Evolutionary conservation across 2,113 vertebrate species (phyloP).

Genomic region (Indicator maculatus): DNA sequence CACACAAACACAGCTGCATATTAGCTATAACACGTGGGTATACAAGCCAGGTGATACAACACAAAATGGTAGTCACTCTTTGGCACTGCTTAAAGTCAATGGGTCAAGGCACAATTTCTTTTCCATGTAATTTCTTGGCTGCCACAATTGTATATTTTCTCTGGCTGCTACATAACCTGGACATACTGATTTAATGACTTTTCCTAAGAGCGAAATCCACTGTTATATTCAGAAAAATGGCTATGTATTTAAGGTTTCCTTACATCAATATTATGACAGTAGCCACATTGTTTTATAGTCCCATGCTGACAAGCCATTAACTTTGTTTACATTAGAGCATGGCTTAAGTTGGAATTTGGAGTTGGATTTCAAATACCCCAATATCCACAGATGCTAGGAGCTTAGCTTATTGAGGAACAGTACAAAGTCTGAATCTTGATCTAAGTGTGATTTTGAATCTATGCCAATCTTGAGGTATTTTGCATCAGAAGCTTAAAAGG

Average conservation of each 20-base stretch:
- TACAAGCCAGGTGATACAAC: constrained; percentile 7
- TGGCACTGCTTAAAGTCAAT: not conserved
- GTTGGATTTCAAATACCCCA: constrained; percentile 60
- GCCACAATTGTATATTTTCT: constrained; percentile 58
- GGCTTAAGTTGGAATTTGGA: constrained; percentile 60
- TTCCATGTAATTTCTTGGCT: constrained; percentile 34
- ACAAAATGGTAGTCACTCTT: constrained; percentile 12
- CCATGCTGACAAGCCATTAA: constrained; percentile 67
- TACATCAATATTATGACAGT: constrained; percentile 70
- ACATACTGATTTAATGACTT: constrained; percentile 63
- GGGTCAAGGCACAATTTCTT: constrained; percentile 29
- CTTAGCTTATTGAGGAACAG: not conserved
- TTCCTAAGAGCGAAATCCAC: constrained; percentile 50
- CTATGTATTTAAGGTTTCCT: constrained; percentile 59
- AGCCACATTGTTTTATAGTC: constrained; percentile 66
- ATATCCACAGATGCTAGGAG: constrained; percentile 50
- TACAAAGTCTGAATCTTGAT: constrained; percentile 24
- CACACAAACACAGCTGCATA: not conserved
- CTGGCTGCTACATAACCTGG: constrained; percentile 55
- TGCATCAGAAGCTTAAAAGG: constrained; percentile 14
- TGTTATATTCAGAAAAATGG: constrained; percentile 58
- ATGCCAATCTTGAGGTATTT: not conserved
- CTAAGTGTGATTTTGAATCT: constrained; percentile 30
- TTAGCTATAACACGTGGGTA: not conserved
- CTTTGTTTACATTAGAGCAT: constrained; percentile 51